Evolutionary conservation across 2,797 vertebrate genomes (phyloP).

Genomic region (Peromyscus melanophrys): DNA sequence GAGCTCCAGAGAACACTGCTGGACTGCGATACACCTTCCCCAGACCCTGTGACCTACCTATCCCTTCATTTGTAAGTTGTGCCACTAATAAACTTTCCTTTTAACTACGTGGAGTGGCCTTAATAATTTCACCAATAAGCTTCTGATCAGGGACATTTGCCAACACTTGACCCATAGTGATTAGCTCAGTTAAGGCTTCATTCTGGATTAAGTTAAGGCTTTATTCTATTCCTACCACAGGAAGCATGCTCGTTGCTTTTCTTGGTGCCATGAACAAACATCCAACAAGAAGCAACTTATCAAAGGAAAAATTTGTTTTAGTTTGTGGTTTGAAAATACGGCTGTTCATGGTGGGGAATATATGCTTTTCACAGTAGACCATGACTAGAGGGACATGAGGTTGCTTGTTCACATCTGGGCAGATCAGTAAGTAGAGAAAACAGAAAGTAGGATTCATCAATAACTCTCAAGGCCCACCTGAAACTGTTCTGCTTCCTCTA

Average conservation of each 20-base stretch:
- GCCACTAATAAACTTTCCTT: no score
- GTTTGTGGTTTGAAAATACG: no score
- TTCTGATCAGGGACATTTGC: not conserved
- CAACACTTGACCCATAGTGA: not conserved
- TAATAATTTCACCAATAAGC: not conserved
- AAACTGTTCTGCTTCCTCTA: not conserved
- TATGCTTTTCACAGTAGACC: not conserved
- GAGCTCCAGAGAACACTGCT: no score
- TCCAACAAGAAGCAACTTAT: not conserved
- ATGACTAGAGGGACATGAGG: not conserved
- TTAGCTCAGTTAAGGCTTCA: not conserved
- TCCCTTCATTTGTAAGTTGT: no score
- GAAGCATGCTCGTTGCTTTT: not conserved
- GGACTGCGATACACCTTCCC: no score
- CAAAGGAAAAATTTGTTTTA: not conserved
- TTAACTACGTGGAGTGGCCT: no score
- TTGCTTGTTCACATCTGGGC: not conserved
- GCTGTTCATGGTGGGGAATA: not conserved
- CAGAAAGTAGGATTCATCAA: not conserved
- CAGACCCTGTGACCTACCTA: no score
- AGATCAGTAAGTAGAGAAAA: not conserved
- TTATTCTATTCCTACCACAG: not conserved
- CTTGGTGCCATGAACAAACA: not conserved
- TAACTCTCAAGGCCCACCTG: no score
- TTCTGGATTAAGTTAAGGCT: not conserved